Base-by-base conservation (phyloP, 2,113 vertebrate genomes). In the Seriola aureovittata region DNA sequence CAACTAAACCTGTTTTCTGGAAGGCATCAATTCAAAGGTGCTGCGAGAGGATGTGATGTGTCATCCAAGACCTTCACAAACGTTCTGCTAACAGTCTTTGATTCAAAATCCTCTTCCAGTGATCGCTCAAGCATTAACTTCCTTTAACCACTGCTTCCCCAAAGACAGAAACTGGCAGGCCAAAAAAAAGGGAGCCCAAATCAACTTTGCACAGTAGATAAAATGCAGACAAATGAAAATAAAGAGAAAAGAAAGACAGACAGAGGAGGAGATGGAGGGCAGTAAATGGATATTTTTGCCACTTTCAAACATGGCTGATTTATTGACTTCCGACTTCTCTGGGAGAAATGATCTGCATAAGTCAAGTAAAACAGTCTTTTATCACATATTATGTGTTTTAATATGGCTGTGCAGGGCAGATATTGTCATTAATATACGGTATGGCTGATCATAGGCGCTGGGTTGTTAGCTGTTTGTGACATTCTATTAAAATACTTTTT, bases 31-130 rank as follows among this genome's bases (percentile, higher is more conserved):
- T 75, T 85, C 68, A 82, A 86, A 84, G 78, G 72, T 82, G 63
- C 78, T 60, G 65, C 8, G 29, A 82, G 65, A 88, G 73, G 77
- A 88, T 80, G 76, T 62, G 68, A 87, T 78, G 85, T 86, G 81
- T 92, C 85, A 91, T 82, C 85, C 63, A 86, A 78, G 77, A 80
- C 32, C 60, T 65, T 71, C 63, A 85, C 67, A 83, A 85, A 85
- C 16, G 7, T 57, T 84, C 59, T 57, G 52, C 65, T 38, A 78
- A 72, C 48, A 71, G 72, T 59, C 63, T 89, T 86, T 81, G 60
- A 86, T 85, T 81, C 63, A 76, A 81, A 88, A 83, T 85, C 81
- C 78, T 81, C 54, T 72, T 64, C 71, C 67, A 55, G 75, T 54
- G 67, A 81, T 75, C 23, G 17, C 64, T 78, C 62, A 71, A 71